Conservation (phyloP, 2,888 invertebrate genomes). For the Drosophila lacicola region DNA sequence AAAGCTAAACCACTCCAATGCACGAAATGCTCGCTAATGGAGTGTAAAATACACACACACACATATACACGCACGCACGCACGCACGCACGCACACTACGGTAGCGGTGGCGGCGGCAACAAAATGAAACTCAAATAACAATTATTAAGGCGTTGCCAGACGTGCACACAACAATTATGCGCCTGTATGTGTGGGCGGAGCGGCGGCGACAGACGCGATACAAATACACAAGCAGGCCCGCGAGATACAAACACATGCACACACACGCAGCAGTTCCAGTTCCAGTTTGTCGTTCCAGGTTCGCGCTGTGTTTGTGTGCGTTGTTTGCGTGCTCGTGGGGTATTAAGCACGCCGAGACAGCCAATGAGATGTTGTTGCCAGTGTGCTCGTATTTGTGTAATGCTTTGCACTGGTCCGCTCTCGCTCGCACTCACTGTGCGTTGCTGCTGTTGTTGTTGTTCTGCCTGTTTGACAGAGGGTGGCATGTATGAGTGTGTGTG, state of each 20-base stretch:
- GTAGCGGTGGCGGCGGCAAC: slow-evolving; percentile 41
- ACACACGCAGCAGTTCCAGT: slow-evolving; percentile 54
- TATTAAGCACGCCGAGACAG: slow-evolving; percentile 73
- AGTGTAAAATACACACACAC: slow-evolving; percentile 65
- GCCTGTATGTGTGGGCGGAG: slow-evolving; percentile 69
- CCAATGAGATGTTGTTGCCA: slow-evolving; percentile 83
- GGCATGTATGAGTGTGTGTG: slow-evolving; percentile 49
- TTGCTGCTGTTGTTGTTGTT: slow-evolving; percentile 47
- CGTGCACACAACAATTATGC: slow-evolving; percentile 74
- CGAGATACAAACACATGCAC: slow-evolving; percentile 37
- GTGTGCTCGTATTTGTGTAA: slow-evolving; percentile 70
- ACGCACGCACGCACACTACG: slow-evolving; percentile 17
- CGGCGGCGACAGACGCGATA: slow-evolving; percentile 70
- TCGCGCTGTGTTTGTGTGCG: slow-evolving; percentile 44
- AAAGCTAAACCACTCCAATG: slow-evolving; percentile 72
- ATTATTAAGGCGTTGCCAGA: slow-evolving; percentile 84
- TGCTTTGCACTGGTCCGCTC: slow-evolving; percentile 55
- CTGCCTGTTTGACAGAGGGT: slow-evolving; percentile 57
- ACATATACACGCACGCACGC: slow-evolving; percentile 47
- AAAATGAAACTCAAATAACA: slow-evolving; percentile 82
- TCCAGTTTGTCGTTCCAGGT: slow-evolving; percentile 78
- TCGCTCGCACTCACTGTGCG: slow-evolving; percentile 39
- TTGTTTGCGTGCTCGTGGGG: slow-evolving; percentile 55
- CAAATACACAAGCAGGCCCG: slow-evolving; percentile 55
- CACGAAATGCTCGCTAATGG: slow-evolving; percentile 69